phyloP scores from a whole-genome alignment of 2,888 invertebrate genomes.

The Rhaphigaster nebulosa region DNA sequence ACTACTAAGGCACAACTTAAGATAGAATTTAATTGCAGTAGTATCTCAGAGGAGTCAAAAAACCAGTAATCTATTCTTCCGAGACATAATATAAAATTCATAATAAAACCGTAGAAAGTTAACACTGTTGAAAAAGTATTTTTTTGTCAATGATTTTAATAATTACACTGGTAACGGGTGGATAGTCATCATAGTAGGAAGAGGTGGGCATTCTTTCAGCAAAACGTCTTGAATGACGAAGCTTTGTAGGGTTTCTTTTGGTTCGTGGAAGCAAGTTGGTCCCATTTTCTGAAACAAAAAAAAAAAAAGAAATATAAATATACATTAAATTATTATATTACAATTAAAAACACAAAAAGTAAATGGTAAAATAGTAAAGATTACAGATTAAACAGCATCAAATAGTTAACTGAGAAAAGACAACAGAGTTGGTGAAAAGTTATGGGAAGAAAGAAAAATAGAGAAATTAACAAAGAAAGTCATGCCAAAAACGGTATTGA shows the following conservation, averaged over 20 bases:
- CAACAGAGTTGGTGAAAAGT: not conserved
- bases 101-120: too few relatives aligned
- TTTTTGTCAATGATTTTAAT: not conserved
- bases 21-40: too few relatives aligned
- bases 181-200: slow-evolving; percentile 19
- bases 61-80: too few relatives aligned
- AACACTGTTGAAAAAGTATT: not conserved
- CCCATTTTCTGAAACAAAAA: slow-evolving; percentile 47
- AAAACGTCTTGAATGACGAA: slow-evolving; percentile 69
- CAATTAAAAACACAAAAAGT: not conserved
- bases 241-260: slow-evolving; percentile 66
- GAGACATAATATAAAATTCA: not conserved
- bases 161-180: not conserved
- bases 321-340: too few relatives aligned
- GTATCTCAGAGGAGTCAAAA: too few relatives aligned
- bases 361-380: not conserved
- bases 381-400: not conserved
- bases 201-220: slow-evolving; percentile 32
- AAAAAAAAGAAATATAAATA: not conserved
- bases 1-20: too few relatives aligned
- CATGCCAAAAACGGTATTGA: too few relatives aligned
- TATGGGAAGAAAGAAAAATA: not conserved
- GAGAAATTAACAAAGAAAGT: not conserved
- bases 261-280: slow-evolving; percentile 58
- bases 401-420: not conserved